Evolutionary conservation across 2,113 vertebrate genomes (phyloP).

Genomic region (Pungitius pungitius): DNA sequence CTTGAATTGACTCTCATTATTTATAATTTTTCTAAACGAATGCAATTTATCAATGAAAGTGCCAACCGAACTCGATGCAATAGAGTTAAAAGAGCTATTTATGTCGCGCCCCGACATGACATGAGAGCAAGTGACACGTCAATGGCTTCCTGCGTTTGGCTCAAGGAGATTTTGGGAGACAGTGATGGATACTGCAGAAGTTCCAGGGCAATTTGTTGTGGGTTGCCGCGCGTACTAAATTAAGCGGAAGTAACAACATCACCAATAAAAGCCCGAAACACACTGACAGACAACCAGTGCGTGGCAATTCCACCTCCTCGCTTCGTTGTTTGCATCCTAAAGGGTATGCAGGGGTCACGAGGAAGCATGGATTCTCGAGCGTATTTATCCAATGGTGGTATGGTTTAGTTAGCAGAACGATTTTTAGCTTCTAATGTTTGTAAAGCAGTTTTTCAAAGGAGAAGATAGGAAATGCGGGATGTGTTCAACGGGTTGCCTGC

Average conservation of each 20-base stretch:
- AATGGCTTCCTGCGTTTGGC: slow-evolving; percentile 10
- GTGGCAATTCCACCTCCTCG: slow-evolving; percentile 18
- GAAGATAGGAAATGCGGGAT: too few species aligned
- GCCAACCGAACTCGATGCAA: slow-evolving; percentile 1
- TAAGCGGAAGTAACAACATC: slow-evolving; percentile 45
- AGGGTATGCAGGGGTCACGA: slow-evolving; percentile 36
- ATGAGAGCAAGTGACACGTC: slow-evolving; percentile 11
- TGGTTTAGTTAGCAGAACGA: too few species aligned
- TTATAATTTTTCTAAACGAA: neutral
- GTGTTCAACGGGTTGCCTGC: neutral
- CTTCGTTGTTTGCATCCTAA: slow-evolving; percentile 37
- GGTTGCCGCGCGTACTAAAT: slow-evolving; percentile 26
- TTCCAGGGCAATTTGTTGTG: neutral
- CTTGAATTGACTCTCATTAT: neutral
- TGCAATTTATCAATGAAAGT: neutral
- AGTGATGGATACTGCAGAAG: slow-evolving; percentile 11
- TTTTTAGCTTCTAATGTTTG: neutral
- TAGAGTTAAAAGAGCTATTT: neutral
- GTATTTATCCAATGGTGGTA: neutral
- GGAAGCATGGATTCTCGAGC: neutral
- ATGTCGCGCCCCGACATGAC: slow-evolving; percentile 6
- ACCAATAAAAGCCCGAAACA: slow-evolving; percentile 37
- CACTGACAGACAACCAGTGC: slow-evolving; percentile 39
- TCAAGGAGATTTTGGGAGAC: slow-evolving; percentile 30
- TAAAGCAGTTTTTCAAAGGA: neutral